A percentile compares a stretch with the other conserved stretches of the same genome.
phyloP scores from a whole-genome alignment of 2,113 vertebrate species.

The Callorhinus ursinus region DNA sequence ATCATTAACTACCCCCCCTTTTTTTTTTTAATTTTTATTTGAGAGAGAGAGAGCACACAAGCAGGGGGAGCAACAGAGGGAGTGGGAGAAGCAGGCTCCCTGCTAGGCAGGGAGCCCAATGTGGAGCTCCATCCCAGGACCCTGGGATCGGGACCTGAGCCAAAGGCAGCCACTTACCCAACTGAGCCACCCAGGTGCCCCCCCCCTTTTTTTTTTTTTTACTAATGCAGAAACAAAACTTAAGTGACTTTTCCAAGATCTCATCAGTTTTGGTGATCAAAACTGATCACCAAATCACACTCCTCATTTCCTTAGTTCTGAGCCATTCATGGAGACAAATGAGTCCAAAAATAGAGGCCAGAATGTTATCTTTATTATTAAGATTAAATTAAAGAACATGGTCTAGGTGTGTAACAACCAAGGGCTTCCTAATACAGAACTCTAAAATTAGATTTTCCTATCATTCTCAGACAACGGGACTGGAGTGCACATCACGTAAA shows the following conservation, averaged over 20 bases:
- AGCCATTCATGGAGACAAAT: background rate
- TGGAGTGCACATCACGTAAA: background rate
- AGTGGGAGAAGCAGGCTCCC: too few relatives aligned
- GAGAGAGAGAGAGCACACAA: too few relatives aligned
- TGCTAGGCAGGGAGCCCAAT: too few relatives aligned
- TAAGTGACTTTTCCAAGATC: background rate
- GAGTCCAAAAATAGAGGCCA: background rate
- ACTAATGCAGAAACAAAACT: background rate
- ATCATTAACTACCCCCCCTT: background rate
- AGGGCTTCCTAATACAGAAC: background rate
- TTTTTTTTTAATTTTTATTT: too few relatives aligned
- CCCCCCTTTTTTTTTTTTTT: background rate
- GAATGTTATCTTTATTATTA: background rate
- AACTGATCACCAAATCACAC: background rate
- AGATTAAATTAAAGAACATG: background rate
- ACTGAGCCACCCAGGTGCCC: too few relatives aligned
- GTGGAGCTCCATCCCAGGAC: too few relatives aligned
- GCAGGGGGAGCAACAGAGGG: too few relatives aligned
- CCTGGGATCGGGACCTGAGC: too few relatives aligned
- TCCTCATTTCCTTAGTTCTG: background rate
- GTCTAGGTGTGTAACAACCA: background rate
- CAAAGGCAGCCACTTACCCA: too few relatives aligned
- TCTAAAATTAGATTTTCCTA: background rate
- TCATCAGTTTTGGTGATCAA: background rate
- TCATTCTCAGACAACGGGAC: background rate